Conservation (phyloP, 1,140 invertebrate species). For the Drosophila nasuta region DNA sequence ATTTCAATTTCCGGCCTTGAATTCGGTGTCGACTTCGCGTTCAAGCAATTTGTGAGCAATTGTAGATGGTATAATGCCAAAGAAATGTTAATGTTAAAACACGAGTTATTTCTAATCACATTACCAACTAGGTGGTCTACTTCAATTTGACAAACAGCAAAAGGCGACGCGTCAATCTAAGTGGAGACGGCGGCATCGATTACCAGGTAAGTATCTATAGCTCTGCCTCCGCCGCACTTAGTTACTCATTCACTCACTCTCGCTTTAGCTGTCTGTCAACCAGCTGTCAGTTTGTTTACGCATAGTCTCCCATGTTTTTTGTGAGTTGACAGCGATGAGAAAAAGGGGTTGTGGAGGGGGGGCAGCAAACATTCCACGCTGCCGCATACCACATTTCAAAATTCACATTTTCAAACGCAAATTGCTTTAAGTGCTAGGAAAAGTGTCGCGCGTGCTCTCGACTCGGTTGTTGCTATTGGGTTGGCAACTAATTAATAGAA, state of each 20-base stretch:
- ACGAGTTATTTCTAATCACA: constrained; percentile 59
- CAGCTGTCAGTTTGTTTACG: constrained; percentile 67
- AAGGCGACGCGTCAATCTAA: constrained; percentile 7
- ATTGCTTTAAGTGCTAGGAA: constrained; percentile 75
- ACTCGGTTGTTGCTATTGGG: constrained; percentile 3
- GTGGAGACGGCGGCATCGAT: constrained; percentile 55
- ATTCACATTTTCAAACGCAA: constrained; percentile 38
- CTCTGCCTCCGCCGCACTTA: not conserved
- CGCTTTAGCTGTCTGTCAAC: constrained; percentile 8
- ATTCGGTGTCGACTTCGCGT: constrained; percentile 30
- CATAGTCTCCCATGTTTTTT: constrained; percentile 24
- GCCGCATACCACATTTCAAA: constrained; percentile 14
- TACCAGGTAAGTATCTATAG: constrained; percentile 37
- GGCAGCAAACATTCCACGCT: not conserved
- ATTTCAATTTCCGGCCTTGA: constrained; percentile 68
- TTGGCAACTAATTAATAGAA: constrained; percentile 71
- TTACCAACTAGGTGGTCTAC: constrained; percentile 59
- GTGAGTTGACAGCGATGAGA: too few species aligned
- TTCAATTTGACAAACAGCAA: constrained; percentile 6
- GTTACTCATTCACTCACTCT: constrained; percentile 16
- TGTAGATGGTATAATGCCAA: constrained; percentile 19
- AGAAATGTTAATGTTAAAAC: not conserved
- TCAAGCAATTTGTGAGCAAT: constrained; percentile 14
- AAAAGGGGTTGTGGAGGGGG: not conserved
- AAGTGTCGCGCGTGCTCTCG: constrained; percentile 58